Base-by-base conservation (phyloP, 1,140 invertebrate genomes). In the Paralvinella palmiformis region DNA sequence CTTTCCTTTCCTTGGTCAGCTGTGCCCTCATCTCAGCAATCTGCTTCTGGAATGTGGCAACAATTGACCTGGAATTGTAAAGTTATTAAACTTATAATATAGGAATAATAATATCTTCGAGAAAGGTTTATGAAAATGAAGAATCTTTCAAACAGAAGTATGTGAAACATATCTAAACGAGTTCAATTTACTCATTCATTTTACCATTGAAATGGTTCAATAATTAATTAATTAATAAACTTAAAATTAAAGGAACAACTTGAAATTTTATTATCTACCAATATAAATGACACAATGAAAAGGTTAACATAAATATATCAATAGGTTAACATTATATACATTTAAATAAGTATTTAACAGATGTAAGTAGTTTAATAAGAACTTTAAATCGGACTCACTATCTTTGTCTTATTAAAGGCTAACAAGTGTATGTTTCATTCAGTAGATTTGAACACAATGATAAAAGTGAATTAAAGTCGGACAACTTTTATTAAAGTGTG, bases 21-120 rank as follows among this genome's bases (percentile, higher is more conserved):
- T 72, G 73, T 41, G 75, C 72, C 32, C 70, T 68, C 55, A 64
- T 74, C 48, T 76, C 76, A 24, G 77, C 76, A 33, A 78, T 74
- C 65, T 76, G 76, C 50, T 71, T 75, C 45, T 69, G 77, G 4
- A 78, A 68, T 55, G 73, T 75, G 29, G 68, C 69, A 41, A 75
- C 41, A n/a, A 76, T 75, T 55, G 71, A 69, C 59, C 77, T 79
- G 66, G 57, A 70, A 71, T 24, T 56, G 32, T 48, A 59, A 20
- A 61, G 33, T 41, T 37, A 7, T 13, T 20, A 15, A 66, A 41
- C n/a, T 41, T 41, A 41, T 41, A n/a, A 41, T 41, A 10, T 41
- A 41, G 10, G 37, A 10, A 10, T 41, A 10, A 41, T 41, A 41
- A 41, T 10, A n/a, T 10, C 10, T 10, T n/a, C 10, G n/a, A 41